A percentile compares a stretch with the other conserved stretches of the same genome.
Conservation (phyloP, 1,140 invertebrate genomes). For the Littorina saxatilis region DNA sequence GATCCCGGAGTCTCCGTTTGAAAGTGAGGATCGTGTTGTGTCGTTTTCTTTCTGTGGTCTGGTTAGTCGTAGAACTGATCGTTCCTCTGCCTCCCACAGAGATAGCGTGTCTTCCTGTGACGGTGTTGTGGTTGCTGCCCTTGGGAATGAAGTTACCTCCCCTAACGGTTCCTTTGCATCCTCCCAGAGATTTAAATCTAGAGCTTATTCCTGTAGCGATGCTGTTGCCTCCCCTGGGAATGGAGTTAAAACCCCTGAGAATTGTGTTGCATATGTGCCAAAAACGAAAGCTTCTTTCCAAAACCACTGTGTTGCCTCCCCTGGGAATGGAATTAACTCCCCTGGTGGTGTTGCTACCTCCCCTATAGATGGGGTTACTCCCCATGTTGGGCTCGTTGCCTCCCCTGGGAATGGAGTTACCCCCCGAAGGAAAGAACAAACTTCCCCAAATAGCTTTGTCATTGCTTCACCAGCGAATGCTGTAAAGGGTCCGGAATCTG, state of each 20-base stretch:
- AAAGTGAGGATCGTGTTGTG: constrained; percentile 32
- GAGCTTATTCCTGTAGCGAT: too few relatives aligned
- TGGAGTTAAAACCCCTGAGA: too few relatives aligned
- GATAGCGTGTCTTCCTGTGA: not conserved
- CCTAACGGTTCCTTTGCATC: not conserved
- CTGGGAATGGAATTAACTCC: not conserved
- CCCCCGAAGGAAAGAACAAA: not conserved
- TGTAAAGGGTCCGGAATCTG: not conserved
- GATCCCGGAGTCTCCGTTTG: constrained; percentile 48
- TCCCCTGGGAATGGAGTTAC: not conserved
- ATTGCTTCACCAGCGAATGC: not conserved
- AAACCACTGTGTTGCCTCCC: constrained; percentile 2
- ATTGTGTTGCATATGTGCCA: too few relatives aligned
- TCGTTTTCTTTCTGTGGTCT: not conserved
- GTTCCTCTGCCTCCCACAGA: not conserved
- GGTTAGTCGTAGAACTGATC: not conserved
- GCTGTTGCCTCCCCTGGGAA: too few relatives aligned
- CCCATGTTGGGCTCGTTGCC: not conserved
- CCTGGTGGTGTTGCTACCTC: not conserved
- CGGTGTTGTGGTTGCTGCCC: not conserved
- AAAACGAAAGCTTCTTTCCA: too few relatives aligned
- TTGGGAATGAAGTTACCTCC: not conserved
- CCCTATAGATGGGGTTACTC: not conserved
- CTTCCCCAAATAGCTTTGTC: not conserved
- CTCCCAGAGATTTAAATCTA: not conserved